These are phyloP conservation scores for Andrena minutula DNA, from an alignment of 2,888 invertebrate species.

Conservation along the genomic window DNA sequence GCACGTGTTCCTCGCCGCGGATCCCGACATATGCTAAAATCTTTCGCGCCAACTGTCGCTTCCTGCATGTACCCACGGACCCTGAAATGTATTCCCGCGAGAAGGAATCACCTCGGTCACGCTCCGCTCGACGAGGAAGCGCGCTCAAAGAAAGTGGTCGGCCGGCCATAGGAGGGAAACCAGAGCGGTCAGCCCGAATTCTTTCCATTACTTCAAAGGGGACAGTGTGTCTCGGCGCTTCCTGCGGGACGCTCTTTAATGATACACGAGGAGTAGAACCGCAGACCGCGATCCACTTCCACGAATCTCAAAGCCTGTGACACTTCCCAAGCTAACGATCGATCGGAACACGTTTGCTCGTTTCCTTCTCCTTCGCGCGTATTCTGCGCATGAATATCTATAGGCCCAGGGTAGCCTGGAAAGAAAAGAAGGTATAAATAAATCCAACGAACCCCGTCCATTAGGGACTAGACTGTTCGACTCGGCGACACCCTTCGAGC, in stretches of 20 bases:
- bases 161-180: constrained; percentile 35
- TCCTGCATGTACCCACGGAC: constrained; percentile 78
- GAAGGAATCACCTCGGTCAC: constrained; percentile 73
- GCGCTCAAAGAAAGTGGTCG: constrained; percentile 45
- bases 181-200: constrained; percentile 20
- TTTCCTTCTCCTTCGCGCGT: constrained; percentile 15
- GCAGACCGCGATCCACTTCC: neutral
- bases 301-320: neutral
- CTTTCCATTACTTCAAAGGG: neutral
- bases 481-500: constrained; percentile 42
- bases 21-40: constrained; percentile 78
- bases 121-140: constrained; percentile 57
- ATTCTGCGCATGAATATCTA: constrained; percentile 6
- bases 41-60: constrained; percentile 80
- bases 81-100: constrained; percentile 79
- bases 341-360: constrained; percentile 40
- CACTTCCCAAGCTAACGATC: neutral
- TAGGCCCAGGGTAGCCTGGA: neutral
- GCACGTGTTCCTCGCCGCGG: constrained; percentile 65
- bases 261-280: neutral
- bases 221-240: neutral
- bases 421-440: constrained; percentile 40
- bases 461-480: constrained; percentile 33
- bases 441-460: constrained; percentile 47
- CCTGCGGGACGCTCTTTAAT: neutral